Conservation (phyloP, 2,888 invertebrate genomes). For the Quadriops clusia region DNA sequence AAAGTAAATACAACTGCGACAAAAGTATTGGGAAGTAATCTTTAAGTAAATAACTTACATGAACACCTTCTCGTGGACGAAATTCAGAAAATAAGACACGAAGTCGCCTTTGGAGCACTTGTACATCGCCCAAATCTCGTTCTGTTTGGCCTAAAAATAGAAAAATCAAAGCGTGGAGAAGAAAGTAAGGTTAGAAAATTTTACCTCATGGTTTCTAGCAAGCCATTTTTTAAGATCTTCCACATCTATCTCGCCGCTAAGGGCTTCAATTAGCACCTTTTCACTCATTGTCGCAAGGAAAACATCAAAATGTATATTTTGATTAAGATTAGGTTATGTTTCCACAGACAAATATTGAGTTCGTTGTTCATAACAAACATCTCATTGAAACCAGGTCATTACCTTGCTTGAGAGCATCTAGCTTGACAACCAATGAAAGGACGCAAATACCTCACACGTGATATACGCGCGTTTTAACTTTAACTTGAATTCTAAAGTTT, state of each 20-base stretch:
- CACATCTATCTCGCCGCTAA: constrained; percentile 36
- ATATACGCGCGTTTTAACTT: too few species aligned
- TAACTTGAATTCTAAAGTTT: too few species aligned
- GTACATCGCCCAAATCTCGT: constrained; percentile 7
- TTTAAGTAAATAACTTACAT: constrained; percentile 20
- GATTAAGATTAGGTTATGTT: too few species aligned
- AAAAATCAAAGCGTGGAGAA: constrained; percentile 23
- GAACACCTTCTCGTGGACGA: constrained; percentile 28
- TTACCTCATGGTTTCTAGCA: constrained; percentile 36
- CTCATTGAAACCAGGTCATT: too few species aligned
- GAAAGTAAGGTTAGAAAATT: constrained; percentile 14
- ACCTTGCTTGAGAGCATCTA: too few species aligned
- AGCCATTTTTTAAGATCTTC: constrained; percentile 39
- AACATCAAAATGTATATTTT: too few species aligned
- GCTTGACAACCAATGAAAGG: too few species aligned
- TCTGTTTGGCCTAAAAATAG: constrained; percentile 4
- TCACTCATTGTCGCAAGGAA: constrained; percentile 36
- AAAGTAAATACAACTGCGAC: constrained; percentile 5
- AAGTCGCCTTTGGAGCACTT: constrained; percentile 27
- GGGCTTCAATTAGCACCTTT: constrained; percentile 39
- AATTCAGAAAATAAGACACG: constrained; percentile 31
- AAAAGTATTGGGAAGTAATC: neutral
- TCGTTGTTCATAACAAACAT: too few species aligned
- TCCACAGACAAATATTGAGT: too few species aligned
- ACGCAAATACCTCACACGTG: too few species aligned